Evolutionary conservation across 2,888 invertebrate genomes (phyloP).

Genomic region (Morpho achilles): DNA sequence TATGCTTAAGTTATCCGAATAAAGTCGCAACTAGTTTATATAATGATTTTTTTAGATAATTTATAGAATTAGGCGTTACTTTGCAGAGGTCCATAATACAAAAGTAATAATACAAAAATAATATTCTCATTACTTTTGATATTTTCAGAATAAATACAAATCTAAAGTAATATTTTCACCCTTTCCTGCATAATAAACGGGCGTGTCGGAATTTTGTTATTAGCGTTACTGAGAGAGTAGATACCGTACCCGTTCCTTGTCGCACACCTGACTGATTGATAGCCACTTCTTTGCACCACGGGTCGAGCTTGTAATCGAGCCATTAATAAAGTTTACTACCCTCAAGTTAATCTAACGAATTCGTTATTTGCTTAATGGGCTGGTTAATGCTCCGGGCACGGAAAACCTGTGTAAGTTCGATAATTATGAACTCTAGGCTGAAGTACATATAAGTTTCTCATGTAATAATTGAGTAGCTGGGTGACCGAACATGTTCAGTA

Average conservation of each 20-base stretch:
- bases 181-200: constrained; percentile 72
- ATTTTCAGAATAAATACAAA: too few relatives aligned
- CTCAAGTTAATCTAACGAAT: constrained; percentile 74
- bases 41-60: too few relatives aligned
- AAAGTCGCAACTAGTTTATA: too few relatives aligned
- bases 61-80: too few relatives aligned
- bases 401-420: constrained; percentile 9
- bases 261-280: constrained; percentile 79
- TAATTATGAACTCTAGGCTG: constrained; percentile 9
- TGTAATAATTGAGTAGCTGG: too few relatives aligned
- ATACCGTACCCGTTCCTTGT: constrained; percentile 64
- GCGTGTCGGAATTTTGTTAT: constrained; percentile 77
- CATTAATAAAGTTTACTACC: constrained; percentile 79
- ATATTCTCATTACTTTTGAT: too few relatives aligned
- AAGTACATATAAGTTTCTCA: constrained; percentile 1
- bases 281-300: constrained; percentile 77
- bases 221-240: constrained; percentile 72
- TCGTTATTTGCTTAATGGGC: constrained; percentile 77
- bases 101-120: too few relatives aligned
- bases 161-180: constrained; percentile 52
- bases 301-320: constrained; percentile 79
- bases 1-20: too few relatives aligned
- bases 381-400: constrained; percentile 56
- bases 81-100: too few relatives aligned
- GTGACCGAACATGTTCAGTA: too few relatives aligned